Evolutionary conservation across 2,113 vertebrate species (phyloP).

Genomic region (Mustela lutreola): DNA sequence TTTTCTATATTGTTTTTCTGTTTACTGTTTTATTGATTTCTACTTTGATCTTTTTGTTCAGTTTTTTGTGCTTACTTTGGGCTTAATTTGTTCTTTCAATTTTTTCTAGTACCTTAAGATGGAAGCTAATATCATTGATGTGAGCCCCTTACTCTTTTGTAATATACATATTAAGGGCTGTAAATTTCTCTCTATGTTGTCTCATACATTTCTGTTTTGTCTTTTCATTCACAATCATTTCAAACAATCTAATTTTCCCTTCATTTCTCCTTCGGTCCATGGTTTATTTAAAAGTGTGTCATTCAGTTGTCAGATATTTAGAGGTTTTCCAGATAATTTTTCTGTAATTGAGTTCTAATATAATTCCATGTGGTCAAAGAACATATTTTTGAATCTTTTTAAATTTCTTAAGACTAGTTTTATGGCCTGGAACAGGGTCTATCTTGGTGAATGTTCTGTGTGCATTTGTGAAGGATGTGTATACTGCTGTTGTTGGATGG

Average conservation of each 20-base stretch:
- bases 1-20: background rate
- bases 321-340: background rate
- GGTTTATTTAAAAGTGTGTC: constrained; percentile 12
- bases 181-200: background rate
- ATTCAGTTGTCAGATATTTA: background rate
- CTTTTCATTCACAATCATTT: constrained; percentile 27
- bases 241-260: constrained; percentile 43
- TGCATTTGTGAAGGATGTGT: background rate
- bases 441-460: background rate
- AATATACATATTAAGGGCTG: background rate
- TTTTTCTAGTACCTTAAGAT: constrained; percentile 24
- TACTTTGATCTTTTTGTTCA: background rate
- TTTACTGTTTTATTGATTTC: constrained; percentile 4
- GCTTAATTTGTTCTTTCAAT: background rate
- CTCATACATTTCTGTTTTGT: background rate
- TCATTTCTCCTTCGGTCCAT: background rate
- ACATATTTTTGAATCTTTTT: background rate
- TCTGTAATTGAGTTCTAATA: background rate
- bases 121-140: background rate
- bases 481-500: background rate
- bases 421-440: background rate
- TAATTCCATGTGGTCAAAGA: background rate
- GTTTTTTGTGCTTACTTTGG: background rate
- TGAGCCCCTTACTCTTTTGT: background rate
- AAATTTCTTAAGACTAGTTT: background rate